Evolutionary conservation across 2,113 vertebrate species (phyloP).

Genomic region (Aegithalos caudatus): DNA sequence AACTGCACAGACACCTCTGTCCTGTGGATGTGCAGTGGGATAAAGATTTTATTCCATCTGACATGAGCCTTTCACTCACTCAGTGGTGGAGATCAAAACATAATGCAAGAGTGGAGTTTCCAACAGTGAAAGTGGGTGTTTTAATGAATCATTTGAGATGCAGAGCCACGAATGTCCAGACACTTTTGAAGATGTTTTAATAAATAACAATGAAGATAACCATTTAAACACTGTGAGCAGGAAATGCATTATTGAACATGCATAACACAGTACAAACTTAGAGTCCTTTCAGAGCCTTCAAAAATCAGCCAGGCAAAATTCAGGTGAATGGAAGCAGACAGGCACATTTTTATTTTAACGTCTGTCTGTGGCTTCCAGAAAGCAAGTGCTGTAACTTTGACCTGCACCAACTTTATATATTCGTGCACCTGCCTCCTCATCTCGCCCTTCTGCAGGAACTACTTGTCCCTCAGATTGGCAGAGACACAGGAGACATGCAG

Average conservation of each 20-base stretch:
- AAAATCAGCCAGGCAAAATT: not conserved
- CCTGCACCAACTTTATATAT: not conserved
- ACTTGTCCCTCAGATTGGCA: not conserved
- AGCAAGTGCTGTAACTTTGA: not conserved
- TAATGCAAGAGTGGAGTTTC: slow-evolving; percentile 3
- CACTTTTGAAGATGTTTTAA: slow-evolving; percentile 55
- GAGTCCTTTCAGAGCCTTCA: slow-evolving; percentile 23
- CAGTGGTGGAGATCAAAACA: not conserved
- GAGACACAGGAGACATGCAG: accelerated
- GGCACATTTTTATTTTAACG: not conserved
- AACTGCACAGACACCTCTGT: not conserved
- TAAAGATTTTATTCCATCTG: not conserved
- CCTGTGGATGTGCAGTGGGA: not conserved
- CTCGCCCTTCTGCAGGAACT: not conserved
- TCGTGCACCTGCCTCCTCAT: accelerated
- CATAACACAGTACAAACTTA: slow-evolving; percentile 2
- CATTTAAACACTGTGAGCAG: slow-evolving; percentile 40
- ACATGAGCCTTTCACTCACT: not conserved
- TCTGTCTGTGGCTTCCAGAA: not conserved
- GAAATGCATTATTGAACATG: slow-evolving; percentile 59
- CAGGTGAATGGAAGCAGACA: not conserved
- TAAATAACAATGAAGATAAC: slow-evolving; percentile 65
- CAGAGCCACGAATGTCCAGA: slow-evolving; percentile 44
- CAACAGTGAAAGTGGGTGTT: not conserved
- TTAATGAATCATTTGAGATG: slow-evolving; percentile 60